phyloP scores from a whole-genome alignment of 1,140 invertebrate genomes.

The Orchesella cincta region DNA sequence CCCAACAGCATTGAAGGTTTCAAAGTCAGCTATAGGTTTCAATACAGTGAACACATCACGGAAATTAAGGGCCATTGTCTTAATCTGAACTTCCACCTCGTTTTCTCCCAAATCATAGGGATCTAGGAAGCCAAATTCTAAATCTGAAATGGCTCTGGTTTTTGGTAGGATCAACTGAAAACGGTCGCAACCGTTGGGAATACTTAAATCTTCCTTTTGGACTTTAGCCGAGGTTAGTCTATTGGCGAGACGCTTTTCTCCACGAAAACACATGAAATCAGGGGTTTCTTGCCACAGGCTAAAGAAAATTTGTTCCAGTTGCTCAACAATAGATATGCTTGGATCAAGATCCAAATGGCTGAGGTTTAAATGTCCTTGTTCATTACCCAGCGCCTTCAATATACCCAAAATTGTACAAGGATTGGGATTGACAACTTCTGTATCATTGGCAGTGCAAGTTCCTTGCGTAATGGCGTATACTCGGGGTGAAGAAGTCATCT shows the following conservation, averaged over 20 bases:
- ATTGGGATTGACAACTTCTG: not conserved
- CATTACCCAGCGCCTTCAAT: not conserved
- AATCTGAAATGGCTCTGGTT: not conserved
- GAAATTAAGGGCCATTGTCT: constrained; percentile 12
- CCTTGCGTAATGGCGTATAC: not conserved
- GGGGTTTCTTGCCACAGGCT: not conserved
- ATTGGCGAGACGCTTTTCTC: not conserved
- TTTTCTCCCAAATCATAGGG: not conserved
- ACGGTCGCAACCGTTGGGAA: not conserved
- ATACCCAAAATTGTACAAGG: not conserved
- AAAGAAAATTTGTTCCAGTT: not conserved
- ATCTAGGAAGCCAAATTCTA: not conserved
- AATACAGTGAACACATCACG: not conserved
- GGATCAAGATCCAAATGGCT: not conserved
- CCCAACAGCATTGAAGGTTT: not conserved
- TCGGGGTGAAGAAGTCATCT: not conserved
- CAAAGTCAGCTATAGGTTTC: not conserved
- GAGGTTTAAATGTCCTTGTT: not conserved
- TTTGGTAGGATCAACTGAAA: not conserved
- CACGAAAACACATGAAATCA: not conserved
- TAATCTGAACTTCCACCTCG: not conserved
- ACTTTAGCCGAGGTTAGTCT: not conserved
- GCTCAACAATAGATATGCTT: not conserved
- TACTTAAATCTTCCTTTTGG: not conserved
- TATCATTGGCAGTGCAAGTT: not conserved